These are phyloP conservation scores for Aelia acuminata DNA, from an alignment of 2,888 invertebrate species.

Conservation along the genomic window DNA sequence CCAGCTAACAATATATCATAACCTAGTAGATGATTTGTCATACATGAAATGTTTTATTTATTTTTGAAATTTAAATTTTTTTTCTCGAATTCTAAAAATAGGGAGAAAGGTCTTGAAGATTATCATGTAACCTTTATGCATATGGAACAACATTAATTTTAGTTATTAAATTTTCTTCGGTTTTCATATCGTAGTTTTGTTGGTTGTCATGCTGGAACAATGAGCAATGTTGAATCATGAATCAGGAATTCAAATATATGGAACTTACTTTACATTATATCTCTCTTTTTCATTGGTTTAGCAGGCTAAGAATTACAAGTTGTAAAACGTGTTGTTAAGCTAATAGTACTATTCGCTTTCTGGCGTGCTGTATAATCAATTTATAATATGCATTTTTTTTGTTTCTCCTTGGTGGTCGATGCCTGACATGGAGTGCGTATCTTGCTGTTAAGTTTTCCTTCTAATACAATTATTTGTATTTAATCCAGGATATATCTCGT, in stretches of 20 bases:
- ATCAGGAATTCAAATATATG: not conserved
- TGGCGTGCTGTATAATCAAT: not conserved
- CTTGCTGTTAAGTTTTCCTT: not conserved
- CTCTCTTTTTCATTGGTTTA: not conserved
- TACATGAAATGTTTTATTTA: too few species aligned
- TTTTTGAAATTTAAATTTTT: too few species aligned
- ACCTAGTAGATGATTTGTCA: too few species aligned
- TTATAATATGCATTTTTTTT: not conserved
- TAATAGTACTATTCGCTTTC: not conserved
- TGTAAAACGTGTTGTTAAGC: slow-evolving; percentile 3
- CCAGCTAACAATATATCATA: too few species aligned
- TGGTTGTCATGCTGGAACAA: not conserved
- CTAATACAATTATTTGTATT: not conserved
- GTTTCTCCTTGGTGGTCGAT: not conserved
- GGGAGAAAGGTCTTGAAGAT: too few species aligned
- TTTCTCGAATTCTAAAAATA: too few species aligned
- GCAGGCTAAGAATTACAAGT: not conserved
- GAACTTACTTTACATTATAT: not conserved
- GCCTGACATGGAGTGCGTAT: not conserved
- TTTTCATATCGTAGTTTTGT: not conserved
- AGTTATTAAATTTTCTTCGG: too few species aligned
- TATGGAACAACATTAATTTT: too few species aligned
- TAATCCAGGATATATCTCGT: too few species aligned
- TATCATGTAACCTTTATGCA: too few species aligned
- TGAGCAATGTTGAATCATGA: not conserved